A percentile compares a stretch with the other conserved stretches of the same genome.
Evolutionary conservation across 2,888 invertebrate genomes (phyloP).

Genomic region (Unio pictorum): DNA sequence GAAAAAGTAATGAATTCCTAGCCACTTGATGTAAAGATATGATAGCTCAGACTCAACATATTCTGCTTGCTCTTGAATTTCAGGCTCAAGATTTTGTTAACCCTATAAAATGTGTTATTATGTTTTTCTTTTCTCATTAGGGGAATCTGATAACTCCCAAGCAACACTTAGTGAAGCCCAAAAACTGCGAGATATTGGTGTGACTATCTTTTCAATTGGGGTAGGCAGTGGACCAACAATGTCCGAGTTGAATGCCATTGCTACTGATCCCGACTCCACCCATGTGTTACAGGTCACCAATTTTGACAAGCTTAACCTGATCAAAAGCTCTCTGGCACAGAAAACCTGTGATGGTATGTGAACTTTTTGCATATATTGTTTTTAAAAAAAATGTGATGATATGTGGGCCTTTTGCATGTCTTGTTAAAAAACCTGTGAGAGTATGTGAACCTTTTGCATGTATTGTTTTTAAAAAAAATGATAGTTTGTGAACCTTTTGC

Average conservation of each 20-base stretch:
- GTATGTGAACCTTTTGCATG: too few species aligned
- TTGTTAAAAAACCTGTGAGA: too few species aligned
- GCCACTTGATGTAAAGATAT: too few species aligned
- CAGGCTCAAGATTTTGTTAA: too few species aligned
- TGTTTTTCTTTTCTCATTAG: conserved; percentile 18
- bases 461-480: too few species aligned
- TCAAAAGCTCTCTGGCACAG: conserved; percentile 47
- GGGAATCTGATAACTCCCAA: conserved; percentile 40
- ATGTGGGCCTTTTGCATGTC: neutral
- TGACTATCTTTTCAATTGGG: conserved; percentile 58
- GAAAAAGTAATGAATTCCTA: too few species aligned
- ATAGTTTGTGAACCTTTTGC: too few species aligned
- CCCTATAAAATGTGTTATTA: too few species aligned
- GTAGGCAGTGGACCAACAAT: conserved; percentile 47
- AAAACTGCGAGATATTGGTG: conserved; percentile 39
- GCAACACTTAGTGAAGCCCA: conserved; percentile 51
- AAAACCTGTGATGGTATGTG: conserved; percentile 53
- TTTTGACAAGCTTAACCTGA: conserved; percentile 51
- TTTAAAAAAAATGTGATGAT: too few species aligned
- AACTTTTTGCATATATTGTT: too few species aligned
- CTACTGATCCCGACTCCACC: conserved; percentile 51
- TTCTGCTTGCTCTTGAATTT: too few species aligned
- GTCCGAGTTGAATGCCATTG: conserved; percentile 53
- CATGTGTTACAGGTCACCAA: conserved; percentile 58
- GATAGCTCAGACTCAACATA: too few species aligned